A percentile compares a stretch with the other conserved stretches of the same genome.
Evolutionary conservation across 2,113 vertebrate genomes (phyloP).

Genomic region (Orientallactaga bullata): DNA sequence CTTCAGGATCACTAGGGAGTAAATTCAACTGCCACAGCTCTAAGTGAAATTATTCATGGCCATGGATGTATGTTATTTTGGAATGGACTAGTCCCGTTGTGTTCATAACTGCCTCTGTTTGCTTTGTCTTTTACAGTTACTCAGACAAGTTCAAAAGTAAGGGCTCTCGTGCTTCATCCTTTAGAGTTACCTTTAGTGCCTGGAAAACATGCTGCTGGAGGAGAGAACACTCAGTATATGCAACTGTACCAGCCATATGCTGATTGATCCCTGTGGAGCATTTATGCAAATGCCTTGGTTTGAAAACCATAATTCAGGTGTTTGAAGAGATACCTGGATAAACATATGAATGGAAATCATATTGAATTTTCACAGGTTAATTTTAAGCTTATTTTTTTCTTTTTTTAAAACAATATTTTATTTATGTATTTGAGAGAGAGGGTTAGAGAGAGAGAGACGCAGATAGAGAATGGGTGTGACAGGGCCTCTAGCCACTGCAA

Average conservation of each 20-base stretch:
- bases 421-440: too few species aligned
- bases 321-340: not conserved
- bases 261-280: not conserved
- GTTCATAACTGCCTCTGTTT: not conserved
- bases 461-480: too few species aligned
- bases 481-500: too few species aligned
- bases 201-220: not conserved
- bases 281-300: not conserved
- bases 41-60: not conserved
- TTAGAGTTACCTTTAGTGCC: not conserved
- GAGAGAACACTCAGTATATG: not conserved
- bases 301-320: not conserved
- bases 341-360: not conserved
- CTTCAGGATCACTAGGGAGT: not conserved
- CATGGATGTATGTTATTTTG: too few species aligned
- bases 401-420: too few species aligned
- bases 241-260: not conserved
- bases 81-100: not conserved
- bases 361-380: not conserved
- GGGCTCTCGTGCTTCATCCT: not conserved
- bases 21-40: not conserved
- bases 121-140: not conserved
- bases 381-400: not conserved
- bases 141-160: conserved; percentile 1
- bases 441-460: too few species aligned